Evolutionary conservation across 2,888 invertebrate species (phyloP).

Genomic region (Hydrotaea diabolus): DNA sequence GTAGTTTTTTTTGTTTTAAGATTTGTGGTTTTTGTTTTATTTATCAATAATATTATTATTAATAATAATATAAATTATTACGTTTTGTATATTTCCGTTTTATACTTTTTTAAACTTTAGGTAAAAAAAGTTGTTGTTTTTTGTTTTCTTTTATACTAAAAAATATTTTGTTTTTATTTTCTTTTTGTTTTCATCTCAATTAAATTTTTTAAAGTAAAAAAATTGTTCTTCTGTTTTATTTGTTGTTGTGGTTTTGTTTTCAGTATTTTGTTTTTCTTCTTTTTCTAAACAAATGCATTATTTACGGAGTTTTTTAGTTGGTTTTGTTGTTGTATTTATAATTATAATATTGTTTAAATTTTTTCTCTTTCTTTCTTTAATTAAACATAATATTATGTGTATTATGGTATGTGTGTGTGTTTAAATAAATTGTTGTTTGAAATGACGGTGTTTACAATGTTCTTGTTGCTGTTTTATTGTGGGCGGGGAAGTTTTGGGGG

Average conservation of each 20-base stretch:
- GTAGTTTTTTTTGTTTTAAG: conserved; percentile 38
- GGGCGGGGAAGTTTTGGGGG: conserved; percentile 17
- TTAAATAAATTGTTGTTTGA: conserved; percentile 22
- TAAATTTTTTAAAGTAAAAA: conserved; percentile 56
- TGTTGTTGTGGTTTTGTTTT: conserved; percentile 9
- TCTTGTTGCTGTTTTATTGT: conserved; percentile 23
- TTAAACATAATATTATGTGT: conserved; percentile 58
- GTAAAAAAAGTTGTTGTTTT: conserved; percentile 53
- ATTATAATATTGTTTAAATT: conserved; percentile 28
- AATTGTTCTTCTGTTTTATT: conserved; percentile 52
- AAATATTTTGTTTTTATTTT: conserved; percentile 33
- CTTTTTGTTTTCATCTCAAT: conserved; percentile 26
- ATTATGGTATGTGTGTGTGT: conserved; percentile 38
- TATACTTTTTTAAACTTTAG: conserved; percentile 53
- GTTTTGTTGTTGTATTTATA: conserved; percentile 25
- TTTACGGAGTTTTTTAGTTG: conserved; percentile 59
- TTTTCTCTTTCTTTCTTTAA: conserved; percentile 21
- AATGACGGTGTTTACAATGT: conserved; percentile 62
- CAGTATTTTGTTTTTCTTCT: conserved; percentile 15
- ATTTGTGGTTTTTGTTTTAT: background rate
- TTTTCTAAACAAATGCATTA: conserved; percentile 57
- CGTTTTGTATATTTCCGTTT: conserved; percentile 32
- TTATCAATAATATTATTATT: conserved; percentile 8
- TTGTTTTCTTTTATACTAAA: conserved; percentile 49
- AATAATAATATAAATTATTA: conserved; percentile 31